These are phyloP conservation scores for Smittia aterrima DNA, from an alignment of 2,888 invertebrate genomes.

Conservation along the genomic window DNA sequence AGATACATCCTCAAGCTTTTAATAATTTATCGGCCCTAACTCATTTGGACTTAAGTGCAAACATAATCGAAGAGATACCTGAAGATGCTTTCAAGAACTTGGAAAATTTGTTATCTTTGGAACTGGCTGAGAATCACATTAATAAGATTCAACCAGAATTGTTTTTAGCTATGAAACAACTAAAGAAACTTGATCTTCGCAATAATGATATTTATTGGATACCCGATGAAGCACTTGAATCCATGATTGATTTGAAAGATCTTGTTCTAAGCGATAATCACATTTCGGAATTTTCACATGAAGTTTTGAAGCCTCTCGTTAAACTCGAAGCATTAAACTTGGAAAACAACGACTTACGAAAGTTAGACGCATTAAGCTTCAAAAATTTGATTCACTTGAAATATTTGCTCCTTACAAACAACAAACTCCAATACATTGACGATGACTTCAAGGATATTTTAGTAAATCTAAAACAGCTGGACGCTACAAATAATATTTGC, in stretches of 20 bases:
- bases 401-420: slow-evolving; percentile 19
- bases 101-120: slow-evolving; percentile 40
- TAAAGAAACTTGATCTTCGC: slow-evolving; percentile 42
- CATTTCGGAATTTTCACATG: background rate
- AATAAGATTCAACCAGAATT: slow-evolving; percentile 33
- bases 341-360: slow-evolving; percentile 17
- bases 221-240: slow-evolving; percentile 22
- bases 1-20: slow-evolving; percentile 39
- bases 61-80: background rate
- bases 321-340: slow-evolving; percentile 38
- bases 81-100: slow-evolving; percentile 38
- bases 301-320: slow-evolving; percentile 18
- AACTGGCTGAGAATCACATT: slow-evolving; percentile 42
- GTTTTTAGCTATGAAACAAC: slow-evolving; percentile 41
- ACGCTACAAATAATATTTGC: slow-evolving; percentile 30
- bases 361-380: background rate
- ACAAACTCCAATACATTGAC: slow-evolving; percentile 32
- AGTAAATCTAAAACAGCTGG: slow-evolving; percentile 23
- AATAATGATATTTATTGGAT: slow-evolving; percentile 40
- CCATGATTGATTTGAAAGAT: slow-evolving; percentile 27
- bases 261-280: slow-evolving; percentile 29
- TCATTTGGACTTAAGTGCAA: background rate
- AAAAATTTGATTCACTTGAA: background rate
- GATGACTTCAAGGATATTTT: slow-evolving; percentile 20
- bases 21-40: background rate